Conservation (phyloP, 2,888 invertebrate species). For the Pinctada fucata region DNA sequence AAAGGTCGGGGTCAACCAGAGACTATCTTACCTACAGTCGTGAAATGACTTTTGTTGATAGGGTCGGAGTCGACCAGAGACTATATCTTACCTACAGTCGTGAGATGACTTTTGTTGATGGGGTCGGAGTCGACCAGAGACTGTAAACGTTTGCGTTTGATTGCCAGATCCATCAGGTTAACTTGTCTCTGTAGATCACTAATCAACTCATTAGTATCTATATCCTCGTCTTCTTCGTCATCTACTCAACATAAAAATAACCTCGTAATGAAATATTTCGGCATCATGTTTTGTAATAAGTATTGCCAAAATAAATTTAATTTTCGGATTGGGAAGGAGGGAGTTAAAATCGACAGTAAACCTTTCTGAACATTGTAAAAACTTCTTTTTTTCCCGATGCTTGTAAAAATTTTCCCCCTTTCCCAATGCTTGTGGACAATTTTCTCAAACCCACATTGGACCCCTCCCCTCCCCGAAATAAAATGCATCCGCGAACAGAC, state of each 20-base stretch:
- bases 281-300: background rate
- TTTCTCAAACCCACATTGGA: too few species aligned
- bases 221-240: slow-evolving; percentile 50
- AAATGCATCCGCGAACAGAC: too few species aligned
- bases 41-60: slow-evolving; percentile 29
- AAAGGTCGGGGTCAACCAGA: too few species aligned
- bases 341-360: too few species aligned
- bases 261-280: background rate
- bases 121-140: slow-evolving; percentile 45
- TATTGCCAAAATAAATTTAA: background rate
- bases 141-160: slow-evolving; percentile 51
- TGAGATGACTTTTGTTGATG: slow-evolving; percentile 29
- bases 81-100: slow-evolving; percentile 39
- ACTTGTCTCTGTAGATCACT: slow-evolving; percentile 56
- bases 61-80: slow-evolving; percentile 45
- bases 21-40: slow-evolving; percentile 39
- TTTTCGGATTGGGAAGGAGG: background rate
- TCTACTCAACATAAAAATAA: background rate
- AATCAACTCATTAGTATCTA: slow-evolving; percentile 58
- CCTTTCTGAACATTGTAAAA: too few species aligned
- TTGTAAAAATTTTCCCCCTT: too few species aligned
- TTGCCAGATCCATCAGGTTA: slow-evolving; percentile 54
- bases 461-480: too few species aligned
- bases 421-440: too few species aligned
- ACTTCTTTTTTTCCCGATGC: too few species aligned